Percentiles rank a stretch among this genome's conserved stretches.
Evolutionary conservation across 1,140 invertebrate genomes (phyloP).

Genomic region (Diorhabda carinulata): DNA sequence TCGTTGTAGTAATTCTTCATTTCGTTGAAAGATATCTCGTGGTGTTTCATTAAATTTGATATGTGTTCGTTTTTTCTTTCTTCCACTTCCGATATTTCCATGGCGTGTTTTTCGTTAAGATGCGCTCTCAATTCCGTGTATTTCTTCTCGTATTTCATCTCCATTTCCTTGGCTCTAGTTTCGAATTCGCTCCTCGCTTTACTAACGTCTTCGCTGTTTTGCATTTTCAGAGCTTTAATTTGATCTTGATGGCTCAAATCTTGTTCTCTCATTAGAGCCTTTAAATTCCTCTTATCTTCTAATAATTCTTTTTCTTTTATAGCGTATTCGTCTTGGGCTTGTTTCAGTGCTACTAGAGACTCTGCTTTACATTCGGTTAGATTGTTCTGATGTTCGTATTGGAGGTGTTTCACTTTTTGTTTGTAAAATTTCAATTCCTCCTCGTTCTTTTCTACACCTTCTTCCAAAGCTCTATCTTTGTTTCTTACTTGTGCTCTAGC

Average conservation of each 20-base stretch:
- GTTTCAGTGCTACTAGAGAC: conserved; percentile 69
- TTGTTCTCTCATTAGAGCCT: conserved; percentile 69
- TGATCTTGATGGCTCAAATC: conserved; percentile 64
- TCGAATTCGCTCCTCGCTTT: conserved; percentile 69
- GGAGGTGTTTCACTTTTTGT: conserved; percentile 88
- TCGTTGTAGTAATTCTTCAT: conserved; percentile 94
- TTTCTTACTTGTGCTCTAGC: conserved; percentile 67
- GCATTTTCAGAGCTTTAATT: conserved; percentile 58
- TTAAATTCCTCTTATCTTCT: conserved; percentile 73
- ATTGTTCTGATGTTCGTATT: conserved; percentile 86
- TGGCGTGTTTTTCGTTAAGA: conserved; percentile 66
- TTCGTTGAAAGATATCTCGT: conserved; percentile 80
- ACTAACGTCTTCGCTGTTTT: conserved; percentile 59
- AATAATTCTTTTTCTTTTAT: conserved; percentile 72
- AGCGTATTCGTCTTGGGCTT: conserved; percentile 68
- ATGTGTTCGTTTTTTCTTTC: conserved; percentile 87
- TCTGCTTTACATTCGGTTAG: conserved; percentile 75
- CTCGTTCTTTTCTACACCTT: conserved; percentile 80
- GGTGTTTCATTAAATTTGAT: conserved; percentile 71
- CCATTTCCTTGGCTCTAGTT: conserved; percentile 69
- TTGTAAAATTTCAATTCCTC: conserved; percentile 82
- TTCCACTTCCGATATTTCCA: conserved; percentile 81
- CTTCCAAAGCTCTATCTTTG: conserved; percentile 85
- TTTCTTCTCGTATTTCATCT: conserved; percentile 77
- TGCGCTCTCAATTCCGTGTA: conserved; percentile 69